These are phyloP conservation scores for Shargacucullia verbasci DNA, from an alignment of 2,888 invertebrate genomes.

Conservation along the genomic window DNA sequence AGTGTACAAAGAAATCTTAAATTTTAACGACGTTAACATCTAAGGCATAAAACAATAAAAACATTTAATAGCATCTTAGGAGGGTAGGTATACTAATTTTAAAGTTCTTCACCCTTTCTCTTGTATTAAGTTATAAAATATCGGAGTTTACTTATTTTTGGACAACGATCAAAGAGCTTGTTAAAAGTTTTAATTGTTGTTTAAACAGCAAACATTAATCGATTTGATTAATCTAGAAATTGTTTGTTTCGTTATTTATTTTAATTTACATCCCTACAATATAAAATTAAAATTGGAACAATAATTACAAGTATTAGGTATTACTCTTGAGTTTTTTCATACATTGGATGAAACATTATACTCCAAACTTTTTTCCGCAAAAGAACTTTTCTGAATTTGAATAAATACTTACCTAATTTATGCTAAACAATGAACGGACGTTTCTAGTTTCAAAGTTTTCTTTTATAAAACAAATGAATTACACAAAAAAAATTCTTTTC, in stretches of 20 bases:
- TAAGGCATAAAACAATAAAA: conserved; percentile 14
- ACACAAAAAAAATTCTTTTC: not conserved
- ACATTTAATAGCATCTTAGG: conserved; percentile 3
- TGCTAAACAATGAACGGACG: not conserved
- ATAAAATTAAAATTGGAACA: no score
- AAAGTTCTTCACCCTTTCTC: conserved; percentile 20
- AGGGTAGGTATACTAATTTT: conserved; percentile 5
- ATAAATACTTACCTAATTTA: no score
- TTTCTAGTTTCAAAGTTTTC: not conserved
- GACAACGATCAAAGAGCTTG: conserved; percentile 13
- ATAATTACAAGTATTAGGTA: no score
- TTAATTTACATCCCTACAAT: no score
- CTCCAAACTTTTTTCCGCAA: no score
- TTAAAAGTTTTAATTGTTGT: conserved; percentile 40
- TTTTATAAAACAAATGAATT: not conserved
- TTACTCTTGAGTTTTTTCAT: no score
- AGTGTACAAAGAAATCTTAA: not conserved
- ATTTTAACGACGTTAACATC: not conserved
- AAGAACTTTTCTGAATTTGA: no score
- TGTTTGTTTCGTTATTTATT: no score
- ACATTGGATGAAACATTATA: no score
- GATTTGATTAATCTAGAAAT: conserved; percentile 3
- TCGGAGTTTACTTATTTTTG: conserved; percentile 23
- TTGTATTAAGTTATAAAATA: conserved; percentile 25
- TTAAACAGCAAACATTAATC: conserved; percentile 17